A percentile compares a stretch with the other conserved stretches of the same genome.
phyloP scores from a whole-genome alignment of 2,113 vertebrate species.

The Puffinus mauretanicus region DNA sequence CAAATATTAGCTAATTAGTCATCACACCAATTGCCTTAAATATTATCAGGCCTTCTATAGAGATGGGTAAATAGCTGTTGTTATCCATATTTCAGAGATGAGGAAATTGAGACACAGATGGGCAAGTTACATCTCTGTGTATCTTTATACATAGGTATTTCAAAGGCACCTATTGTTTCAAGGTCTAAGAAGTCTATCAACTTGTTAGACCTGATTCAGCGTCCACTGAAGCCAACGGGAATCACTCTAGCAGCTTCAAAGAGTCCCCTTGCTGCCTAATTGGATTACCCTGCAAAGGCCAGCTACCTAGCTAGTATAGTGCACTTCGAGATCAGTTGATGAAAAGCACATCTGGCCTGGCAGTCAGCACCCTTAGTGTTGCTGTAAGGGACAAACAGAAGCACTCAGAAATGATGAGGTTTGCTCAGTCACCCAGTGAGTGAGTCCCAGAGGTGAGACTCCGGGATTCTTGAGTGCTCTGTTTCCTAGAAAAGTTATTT shows the following conservation, averaged over 20 bases:
- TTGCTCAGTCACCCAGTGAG: background rate
- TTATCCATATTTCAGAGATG: background rate
- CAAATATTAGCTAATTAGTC: constrained; percentile 64
- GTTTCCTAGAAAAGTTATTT: background rate
- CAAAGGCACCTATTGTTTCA: background rate
- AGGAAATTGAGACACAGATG: background rate
- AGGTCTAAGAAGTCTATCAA: background rate
- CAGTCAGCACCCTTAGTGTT: background rate
- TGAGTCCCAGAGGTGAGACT: background rate
- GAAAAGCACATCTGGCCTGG: background rate
- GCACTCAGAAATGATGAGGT: background rate
- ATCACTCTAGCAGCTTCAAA: background rate
- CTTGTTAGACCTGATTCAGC: background rate
- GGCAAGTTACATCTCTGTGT: background rate
- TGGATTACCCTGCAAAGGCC: background rate
- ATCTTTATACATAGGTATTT: constrained; percentile 2
- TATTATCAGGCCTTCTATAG: constrained; percentile 18
- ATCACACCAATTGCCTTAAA: constrained; percentile 39
- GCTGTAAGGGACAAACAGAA: background rate
- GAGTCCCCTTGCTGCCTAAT: background rate
- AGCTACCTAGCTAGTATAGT: background rate
- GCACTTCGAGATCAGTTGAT: background rate
- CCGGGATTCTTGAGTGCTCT: background rate
- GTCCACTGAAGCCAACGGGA: background rate
- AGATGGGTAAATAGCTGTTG: constrained; percentile 40